These are phyloP conservation scores for Lutjanus erythropterus DNA, from an alignment of 2,113 vertebrate species.

Conservation along the genomic window DNA sequence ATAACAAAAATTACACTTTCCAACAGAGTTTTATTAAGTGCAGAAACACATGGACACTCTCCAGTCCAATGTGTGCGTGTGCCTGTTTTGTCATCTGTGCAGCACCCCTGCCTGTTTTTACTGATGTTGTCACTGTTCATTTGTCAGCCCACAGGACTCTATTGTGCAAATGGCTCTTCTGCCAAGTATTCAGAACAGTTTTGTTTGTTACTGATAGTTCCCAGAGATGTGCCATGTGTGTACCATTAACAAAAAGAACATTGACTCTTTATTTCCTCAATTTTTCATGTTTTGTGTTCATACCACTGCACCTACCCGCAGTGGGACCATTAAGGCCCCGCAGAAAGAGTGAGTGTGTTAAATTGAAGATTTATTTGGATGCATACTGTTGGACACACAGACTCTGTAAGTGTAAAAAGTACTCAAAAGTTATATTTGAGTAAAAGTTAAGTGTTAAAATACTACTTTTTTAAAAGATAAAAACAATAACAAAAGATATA, in stretches of 20 bases:
- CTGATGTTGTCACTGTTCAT: constrained; percentile 42
- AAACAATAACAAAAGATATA: too few relatives aligned
- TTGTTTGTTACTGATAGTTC: constrained; percentile 39
- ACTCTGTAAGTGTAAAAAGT: too few relatives aligned
- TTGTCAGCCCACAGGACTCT: constrained; percentile 41
- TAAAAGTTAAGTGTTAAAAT: too few relatives aligned
- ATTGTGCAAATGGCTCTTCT: constrained; percentile 41
- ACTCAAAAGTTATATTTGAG: too few relatives aligned
- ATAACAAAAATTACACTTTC: constrained; percentile 5
- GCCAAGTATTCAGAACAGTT: constrained; percentile 24
- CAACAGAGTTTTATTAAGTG: not conserved
- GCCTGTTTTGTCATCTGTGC: constrained; percentile 3
- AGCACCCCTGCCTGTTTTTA: constrained; percentile 9
- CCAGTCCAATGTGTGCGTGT: constrained; percentile 5
- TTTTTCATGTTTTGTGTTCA: constrained; percentile 20
- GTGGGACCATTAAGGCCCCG: constrained; percentile 36
- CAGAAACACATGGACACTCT: not conserved
- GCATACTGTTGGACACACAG: not conserved
- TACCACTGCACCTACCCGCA: not conserved
- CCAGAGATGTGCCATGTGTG: constrained; percentile 28
- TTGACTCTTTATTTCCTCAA: constrained; percentile 17
- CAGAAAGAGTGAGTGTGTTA: constrained; percentile 22
- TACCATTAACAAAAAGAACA: constrained; percentile 43
- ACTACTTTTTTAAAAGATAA: too few relatives aligned
- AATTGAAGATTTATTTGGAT: constrained; percentile 22